Base-by-base conservation (phyloP, 37 sponge, comb jelly and placozoan species). In the Dysidea cf. avara region DNA sequence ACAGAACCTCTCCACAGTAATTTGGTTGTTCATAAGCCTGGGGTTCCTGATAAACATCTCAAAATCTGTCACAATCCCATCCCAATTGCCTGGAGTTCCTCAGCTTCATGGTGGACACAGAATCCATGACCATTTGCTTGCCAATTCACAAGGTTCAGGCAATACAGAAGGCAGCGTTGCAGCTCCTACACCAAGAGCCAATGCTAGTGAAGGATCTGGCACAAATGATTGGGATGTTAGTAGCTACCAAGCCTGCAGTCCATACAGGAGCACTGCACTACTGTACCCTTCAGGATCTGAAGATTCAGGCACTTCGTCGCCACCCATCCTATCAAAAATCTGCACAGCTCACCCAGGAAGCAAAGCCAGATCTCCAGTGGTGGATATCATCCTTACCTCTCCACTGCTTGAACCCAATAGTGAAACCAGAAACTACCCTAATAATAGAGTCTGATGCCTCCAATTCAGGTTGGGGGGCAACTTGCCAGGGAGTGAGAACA, bases 401-500 rank as follows among this genome's bases (percentile, higher is more conserved):
- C n/a, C n/a, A n/a, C n/a, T n/a, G n/a, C n/a, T 36, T 36, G 66
- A 64, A 30, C 11, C 14, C 66, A 16, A 16, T 64, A 21, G 34
- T 35, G 11, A 20, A n/a, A 11, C 35, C 9, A 11, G 16, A 7
- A 24, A 35, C 66, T 7, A 21, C 21, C 39, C 39, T 11, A 11
- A 66, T 18, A 20, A 43, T 67, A 28, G 69, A 67, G 29, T 68
- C 79, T 7, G 61, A 78, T 78, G 79, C 79, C 20, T 78, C 68
- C 34, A 34, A 40, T 1, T 21, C 9, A 51, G 69, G 69, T 2
- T 78, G 79, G 79, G 79, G 79, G 46, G 79, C 79, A 7, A 31
- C 31, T 28, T 77, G 54, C 51, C 67, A 65, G 43, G 55, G 53
- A n/a, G n/a, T n/a, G n/a, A n/a, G n/a, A n/a, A n/a, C n/a, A n/a